Evolutionary conservation across 2,113 vertebrate genomes (phyloP), one percentile per base, ranked within the genome.

Genomic region (Erythrolamprus reginae): DNA sequence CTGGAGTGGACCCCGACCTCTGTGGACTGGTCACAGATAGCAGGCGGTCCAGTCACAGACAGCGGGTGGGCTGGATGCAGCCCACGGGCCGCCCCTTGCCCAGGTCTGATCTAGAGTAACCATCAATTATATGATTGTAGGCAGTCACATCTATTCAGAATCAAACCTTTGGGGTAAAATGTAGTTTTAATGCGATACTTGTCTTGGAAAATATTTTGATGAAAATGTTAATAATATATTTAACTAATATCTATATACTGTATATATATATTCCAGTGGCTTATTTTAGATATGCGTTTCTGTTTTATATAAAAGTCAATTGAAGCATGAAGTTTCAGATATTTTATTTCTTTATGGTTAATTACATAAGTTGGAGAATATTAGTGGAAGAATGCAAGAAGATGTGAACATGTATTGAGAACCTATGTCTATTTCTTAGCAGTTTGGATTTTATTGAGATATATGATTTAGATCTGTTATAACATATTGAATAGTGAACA

Each of bases 281-380:
- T 89, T 85, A 38, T 19, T 90, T 56, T 84, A 61, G 28, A 77
- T 77, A 47, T 42, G 2, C n/a, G 55, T 58, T 10, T 51, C n/a
- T 90, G 10, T 90, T 85, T 48, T 50, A 38, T 28, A 5, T 77
- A 77, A 42, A 90, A 42, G 51, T 1, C 47, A 12, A n/a, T 84
- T 19, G 42, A 89, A 58, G 5, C 8, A 5, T 58, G 28, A 84
- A 61, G 53, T n/a, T 52, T 89, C n/a, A 26, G 12, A 53, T 12
- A 83, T 84, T 23, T 84, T 28, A 58, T 58, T 86, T 86, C 8
- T 15, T 90, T 90, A 86, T 38, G n/a, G 17, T 90, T 86, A 90
- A 90, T 53, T 77, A 28, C 17, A 90, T 51, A 24, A 70, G 70
- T 3, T 90, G n/a, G 33, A 90, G 33, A 86, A 70, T 4, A 10